Conservation (phyloP, 2,797 vertebrate genomes). For the Enteromius trimaculatus region DNA sequence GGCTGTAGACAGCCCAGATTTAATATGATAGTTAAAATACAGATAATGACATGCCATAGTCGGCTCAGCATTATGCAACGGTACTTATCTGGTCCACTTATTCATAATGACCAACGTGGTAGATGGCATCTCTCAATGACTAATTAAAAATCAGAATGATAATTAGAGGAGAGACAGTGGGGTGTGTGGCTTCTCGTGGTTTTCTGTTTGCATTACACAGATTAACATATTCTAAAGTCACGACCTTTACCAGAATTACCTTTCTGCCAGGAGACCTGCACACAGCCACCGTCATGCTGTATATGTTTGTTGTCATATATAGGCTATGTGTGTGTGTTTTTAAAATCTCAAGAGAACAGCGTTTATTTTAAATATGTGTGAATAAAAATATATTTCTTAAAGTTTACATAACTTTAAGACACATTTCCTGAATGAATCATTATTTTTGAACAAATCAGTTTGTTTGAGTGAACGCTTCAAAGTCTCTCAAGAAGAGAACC, state of each 20-base stretch:
- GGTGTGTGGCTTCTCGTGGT: background rate
- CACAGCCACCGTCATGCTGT: background rate
- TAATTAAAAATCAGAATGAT: constrained; percentile 50
- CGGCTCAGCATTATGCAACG: constrained; percentile 11
- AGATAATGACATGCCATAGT: constrained; percentile 51
- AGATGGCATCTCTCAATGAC: constrained; percentile 32
- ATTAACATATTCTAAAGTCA: constrained; percentile 37
- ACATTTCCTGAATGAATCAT: background rate
- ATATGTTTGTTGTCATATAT: background rate
- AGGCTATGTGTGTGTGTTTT: background rate
- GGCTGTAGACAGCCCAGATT: constrained; percentile 43
- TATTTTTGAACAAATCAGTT: background rate
- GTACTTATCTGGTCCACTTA: constrained; percentile 51
- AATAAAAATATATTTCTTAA: too few species aligned
- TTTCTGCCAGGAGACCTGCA: constrained; percentile 12
- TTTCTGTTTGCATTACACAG: constrained; percentile 27
- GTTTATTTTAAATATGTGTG: too few species aligned
- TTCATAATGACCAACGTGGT: constrained; percentile 39
- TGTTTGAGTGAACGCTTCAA: background rate
- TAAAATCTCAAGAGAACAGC: too few species aligned
- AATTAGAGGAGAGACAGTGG: constrained; percentile 33
- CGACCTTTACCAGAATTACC: constrained; percentile 32
- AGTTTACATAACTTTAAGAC: too few species aligned
- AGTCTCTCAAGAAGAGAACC: background rate
- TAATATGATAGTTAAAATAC: constrained; percentile 59